Evolutionary conservation across 1,140 invertebrate genomes (phyloP), one percentile per base, ranked within the genome.

Genomic region (Gryon sp.): DNA sequence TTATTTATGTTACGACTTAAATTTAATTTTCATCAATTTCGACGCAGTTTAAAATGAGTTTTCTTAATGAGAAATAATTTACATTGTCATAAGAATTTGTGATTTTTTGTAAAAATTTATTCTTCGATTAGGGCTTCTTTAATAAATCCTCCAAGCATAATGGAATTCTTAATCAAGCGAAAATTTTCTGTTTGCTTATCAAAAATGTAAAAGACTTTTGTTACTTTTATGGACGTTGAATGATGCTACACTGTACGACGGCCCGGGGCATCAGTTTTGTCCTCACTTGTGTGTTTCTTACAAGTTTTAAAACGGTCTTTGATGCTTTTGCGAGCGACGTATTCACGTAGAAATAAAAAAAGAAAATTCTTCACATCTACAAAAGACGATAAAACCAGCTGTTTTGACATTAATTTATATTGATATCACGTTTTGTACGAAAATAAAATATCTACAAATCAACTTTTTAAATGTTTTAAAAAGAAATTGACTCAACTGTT

Each of bases 151-250:
- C 36, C 15, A 1, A 11, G 46, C 0, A 46, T 68, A 68, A 68
- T 68, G 62, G 62, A 66, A 66, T 66, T 68, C 41, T 68, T 53
- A 68, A 68, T 57, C 18, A 24, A 36, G 50, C 14, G 40, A 24
- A 32, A 43, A 50, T 52, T 53, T 65, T 34, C n/a, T n/a, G 62
- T 66, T 66, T 46, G 62, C 40, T 46, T 55, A 55, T 66, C 55
- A 55, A 45, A 30, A 28, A 55, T 66, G 46, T 55, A 66, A 55
- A 41, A 36, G 50, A 15, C 24, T 24, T 32, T 48, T 41, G 43
- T 14, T 63, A 20, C 60, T 34, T 52, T 66, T 46, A 26, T 45
- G 26, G 15, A 5, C 62, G 26, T n/a, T 66, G 48, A 66, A 66
- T 55, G 28, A 32, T 16, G n/a, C 50, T 22, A 22, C 19, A 43